These are phyloP conservation scores for Hypomesus transpacificus DNA, from an alignment of 2,113 vertebrate species.

Conservation along the genomic window DNA sequence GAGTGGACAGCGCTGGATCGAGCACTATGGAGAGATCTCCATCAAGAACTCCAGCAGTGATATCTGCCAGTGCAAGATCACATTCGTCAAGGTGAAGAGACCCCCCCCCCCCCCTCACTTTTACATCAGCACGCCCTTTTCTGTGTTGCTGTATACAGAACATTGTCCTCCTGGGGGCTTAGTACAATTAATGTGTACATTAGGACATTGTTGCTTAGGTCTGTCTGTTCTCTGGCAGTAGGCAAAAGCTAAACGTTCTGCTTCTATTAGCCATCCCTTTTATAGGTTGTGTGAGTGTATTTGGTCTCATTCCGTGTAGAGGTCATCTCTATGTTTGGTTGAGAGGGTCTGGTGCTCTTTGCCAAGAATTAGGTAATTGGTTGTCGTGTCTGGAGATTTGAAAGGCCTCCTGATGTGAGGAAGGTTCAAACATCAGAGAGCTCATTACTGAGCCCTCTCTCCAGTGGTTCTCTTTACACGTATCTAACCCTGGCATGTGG, in stretches of 20 bases:
- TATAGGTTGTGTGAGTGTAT: too few relatives aligned
- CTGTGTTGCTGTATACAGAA: too few relatives aligned
- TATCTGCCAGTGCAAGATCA: constrained; percentile 90
- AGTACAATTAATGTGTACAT: too few relatives aligned
- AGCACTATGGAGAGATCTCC: constrained; percentile 95
- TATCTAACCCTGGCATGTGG: background rate
- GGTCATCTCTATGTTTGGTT: too few relatives aligned
- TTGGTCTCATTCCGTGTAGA: too few relatives aligned
- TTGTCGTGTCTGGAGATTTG: constrained; percentile 29
- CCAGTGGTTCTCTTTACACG: background rate
- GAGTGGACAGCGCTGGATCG: constrained; percentile 96
- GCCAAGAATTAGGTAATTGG: constrained; percentile 40
- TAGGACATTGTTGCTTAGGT: too few relatives aligned
- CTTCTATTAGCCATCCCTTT: too few relatives aligned
- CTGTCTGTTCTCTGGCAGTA: too few relatives aligned
- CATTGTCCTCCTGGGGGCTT: too few relatives aligned
- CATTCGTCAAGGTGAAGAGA: constrained; percentile 87
- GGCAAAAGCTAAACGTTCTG: too few relatives aligned
- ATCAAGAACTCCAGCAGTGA: constrained; percentile 85
- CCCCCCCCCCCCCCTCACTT: background rate
- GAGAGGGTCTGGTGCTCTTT: constrained; percentile 1
- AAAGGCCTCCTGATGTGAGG: constrained; percentile 39
- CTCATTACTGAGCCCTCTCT: constrained; percentile 35
- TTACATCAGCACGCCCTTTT: background rate
- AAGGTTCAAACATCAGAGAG: constrained; percentile 45